Conservation (phyloP, 1,140 invertebrate genomes). For the Drosophila pseudoananassae region DNA sequence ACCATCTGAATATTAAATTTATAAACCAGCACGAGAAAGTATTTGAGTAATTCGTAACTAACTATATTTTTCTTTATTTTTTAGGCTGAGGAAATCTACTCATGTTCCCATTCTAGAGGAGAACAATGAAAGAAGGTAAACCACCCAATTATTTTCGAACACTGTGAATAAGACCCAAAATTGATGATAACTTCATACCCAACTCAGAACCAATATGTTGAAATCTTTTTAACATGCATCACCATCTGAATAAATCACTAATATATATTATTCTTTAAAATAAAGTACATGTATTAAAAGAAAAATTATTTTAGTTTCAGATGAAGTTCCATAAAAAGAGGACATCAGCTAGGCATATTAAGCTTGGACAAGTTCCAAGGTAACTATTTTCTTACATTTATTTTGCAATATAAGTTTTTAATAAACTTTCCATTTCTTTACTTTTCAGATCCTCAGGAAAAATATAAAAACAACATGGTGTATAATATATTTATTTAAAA, state of each 20-base stretch:
- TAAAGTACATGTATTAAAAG: neutral
- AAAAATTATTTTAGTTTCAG: too few relatives aligned
- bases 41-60: neutral
- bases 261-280: neutral
- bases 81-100: too few relatives aligned
- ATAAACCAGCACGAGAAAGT: too few relatives aligned
- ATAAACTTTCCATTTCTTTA: too few relatives aligned
- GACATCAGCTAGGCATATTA: neutral
- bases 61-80: neutral
- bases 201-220: conserved; percentile 50
- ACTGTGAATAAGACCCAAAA: neutral
- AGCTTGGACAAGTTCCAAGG: neutral
- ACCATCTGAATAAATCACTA: conserved; percentile 44
- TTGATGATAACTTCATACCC: conserved; percentile 44
- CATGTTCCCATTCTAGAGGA: too few relatives aligned
- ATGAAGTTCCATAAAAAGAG: neutral
- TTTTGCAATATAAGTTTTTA: neutral
- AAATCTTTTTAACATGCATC: conserved; percentile 61
- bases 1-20: conserved; percentile 46
- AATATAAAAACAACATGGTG: neutral
- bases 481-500: conserved; percentile 44
- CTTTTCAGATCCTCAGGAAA: neutral
- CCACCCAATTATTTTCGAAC: neutral
- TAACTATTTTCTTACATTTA: too few relatives aligned
- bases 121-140: conserved; percentile 15